A percentile compares a stretch with the other conserved stretches of the same genome.
phyloP scores from a whole-genome alignment of 2,888 invertebrate species.

The Cephus sareptanus region DNA sequence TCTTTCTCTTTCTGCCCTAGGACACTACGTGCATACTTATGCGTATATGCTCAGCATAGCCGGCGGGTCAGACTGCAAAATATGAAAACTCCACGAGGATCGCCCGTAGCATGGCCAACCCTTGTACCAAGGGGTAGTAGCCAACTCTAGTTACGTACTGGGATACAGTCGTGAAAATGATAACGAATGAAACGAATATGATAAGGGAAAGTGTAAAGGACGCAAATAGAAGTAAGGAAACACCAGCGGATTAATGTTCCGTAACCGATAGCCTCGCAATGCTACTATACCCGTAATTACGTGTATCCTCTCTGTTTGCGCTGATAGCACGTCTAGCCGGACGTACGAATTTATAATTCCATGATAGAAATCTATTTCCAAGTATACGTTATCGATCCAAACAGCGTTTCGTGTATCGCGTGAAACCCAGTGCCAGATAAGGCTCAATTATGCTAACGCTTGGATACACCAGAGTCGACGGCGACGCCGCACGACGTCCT shows the following conservation, averaged over 20 bases:
- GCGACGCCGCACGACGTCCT: neutral
- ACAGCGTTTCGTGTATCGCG: constrained; percentile 20
- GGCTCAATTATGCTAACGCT: constrained; percentile 1
- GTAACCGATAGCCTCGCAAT: neutral
- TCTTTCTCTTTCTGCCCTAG: neutral
- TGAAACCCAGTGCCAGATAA: neutral
- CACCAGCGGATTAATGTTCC: neutral
- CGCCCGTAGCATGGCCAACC: neutral
- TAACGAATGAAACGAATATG: neutral
- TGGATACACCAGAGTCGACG: neutral
- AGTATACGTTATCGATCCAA: constrained; percentile 31
- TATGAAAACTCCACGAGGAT: neutral
- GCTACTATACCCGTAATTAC: neutral
- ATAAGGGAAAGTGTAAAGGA: neutral
- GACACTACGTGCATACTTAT: neutral
- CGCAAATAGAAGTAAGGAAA: neutral
- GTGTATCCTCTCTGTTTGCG: neutral
- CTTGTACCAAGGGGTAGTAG: neutral
- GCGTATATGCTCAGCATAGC: neutral
- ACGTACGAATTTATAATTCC: constrained; percentile 8
- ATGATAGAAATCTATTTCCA: constrained; percentile 28
- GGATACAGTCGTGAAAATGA: neutral
- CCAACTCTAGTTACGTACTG: neutral
- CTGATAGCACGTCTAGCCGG: neutral
- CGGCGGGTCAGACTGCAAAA: neutral